These are phyloP conservation scores for Pleuronectes platessa DNA, from an alignment of 2,113 vertebrate species.

Conservation along the genomic window DNA sequence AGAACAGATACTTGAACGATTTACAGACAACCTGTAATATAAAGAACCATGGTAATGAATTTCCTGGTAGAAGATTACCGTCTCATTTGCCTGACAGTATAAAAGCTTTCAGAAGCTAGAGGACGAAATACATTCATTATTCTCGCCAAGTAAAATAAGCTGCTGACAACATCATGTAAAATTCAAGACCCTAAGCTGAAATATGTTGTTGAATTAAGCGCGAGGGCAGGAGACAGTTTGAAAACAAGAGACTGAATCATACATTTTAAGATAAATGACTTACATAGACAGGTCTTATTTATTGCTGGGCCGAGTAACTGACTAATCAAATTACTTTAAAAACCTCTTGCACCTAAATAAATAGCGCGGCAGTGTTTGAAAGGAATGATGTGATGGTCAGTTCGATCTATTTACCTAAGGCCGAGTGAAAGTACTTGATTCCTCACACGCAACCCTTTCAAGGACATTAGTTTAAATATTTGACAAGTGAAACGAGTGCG, in stretches of 20 bases:
- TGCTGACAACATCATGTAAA: conserved; percentile 1
- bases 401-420: conserved; percentile 27
- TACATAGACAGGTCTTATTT: background rate
- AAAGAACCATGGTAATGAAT: background rate
- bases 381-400: conserved; percentile 13
- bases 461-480: background rate
- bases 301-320: background rate
- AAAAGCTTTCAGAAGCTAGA: background rate
- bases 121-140: background rate
- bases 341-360: background rate
- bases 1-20: too few relatives aligned
- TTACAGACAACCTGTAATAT: too few relatives aligned
- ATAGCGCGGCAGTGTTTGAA: background rate
- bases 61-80: background rate
- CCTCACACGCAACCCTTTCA: conserved; percentile 38
- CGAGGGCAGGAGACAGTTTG: background rate
- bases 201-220: background rate
- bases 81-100: background rate
- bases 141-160: conserved; percentile 2
- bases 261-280: background rate
- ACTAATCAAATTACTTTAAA: background rate
- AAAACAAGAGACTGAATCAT: background rate
- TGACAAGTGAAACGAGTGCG: conserved; percentile 14
- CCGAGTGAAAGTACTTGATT: background rate
- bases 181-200: background rate